Percentiles rank a stretch among this genome's conserved stretches.
Evolutionary conservation across 2,113 vertebrate genomes (phyloP).

Genomic region (Acinonyx jubatus): DNA sequence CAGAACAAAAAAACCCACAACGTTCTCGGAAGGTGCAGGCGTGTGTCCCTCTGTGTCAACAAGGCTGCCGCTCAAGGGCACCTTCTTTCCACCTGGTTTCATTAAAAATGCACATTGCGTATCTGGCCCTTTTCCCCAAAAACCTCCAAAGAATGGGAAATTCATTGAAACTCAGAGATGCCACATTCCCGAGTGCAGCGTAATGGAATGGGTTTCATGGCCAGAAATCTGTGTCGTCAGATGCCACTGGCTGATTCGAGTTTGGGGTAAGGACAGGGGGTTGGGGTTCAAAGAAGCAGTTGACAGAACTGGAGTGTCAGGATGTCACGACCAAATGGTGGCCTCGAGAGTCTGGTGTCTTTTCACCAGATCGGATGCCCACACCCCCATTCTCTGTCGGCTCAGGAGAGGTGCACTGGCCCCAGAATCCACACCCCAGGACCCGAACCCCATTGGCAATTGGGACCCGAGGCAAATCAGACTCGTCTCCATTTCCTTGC

Average conservation of each 20-base stretch:
- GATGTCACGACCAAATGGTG: too few relatives aligned
- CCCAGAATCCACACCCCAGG: not conserved
- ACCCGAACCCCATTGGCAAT: rapidly evolving
- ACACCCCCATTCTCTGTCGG: rapidly evolving
- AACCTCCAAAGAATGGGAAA: not conserved
- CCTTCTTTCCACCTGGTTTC: not conserved
- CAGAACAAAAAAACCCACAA: not conserved
- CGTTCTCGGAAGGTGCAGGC: not conserved
- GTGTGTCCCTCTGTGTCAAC: rapidly evolving
- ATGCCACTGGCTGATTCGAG: not conserved
- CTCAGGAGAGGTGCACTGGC: not conserved
- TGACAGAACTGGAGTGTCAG: not conserved
- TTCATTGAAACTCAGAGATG: not conserved
- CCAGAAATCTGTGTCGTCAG: not conserved
- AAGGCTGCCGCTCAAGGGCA: not conserved
- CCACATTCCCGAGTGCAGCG: conserved; percentile 34
- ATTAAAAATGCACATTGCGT: not conserved
- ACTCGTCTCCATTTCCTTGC: not conserved
- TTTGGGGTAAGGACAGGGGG: not conserved
- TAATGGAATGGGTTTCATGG: conserved; percentile 14
- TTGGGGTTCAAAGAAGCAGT: not conserved
- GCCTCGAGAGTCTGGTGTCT: not conserved
- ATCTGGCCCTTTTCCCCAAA: not conserved
- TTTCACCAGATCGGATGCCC: not conserved
- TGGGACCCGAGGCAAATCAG: not conserved